These are phyloP conservation scores for Danaus melanippus DNA, from an alignment of 1,140 invertebrate species.

Conservation along the genomic window DNA sequence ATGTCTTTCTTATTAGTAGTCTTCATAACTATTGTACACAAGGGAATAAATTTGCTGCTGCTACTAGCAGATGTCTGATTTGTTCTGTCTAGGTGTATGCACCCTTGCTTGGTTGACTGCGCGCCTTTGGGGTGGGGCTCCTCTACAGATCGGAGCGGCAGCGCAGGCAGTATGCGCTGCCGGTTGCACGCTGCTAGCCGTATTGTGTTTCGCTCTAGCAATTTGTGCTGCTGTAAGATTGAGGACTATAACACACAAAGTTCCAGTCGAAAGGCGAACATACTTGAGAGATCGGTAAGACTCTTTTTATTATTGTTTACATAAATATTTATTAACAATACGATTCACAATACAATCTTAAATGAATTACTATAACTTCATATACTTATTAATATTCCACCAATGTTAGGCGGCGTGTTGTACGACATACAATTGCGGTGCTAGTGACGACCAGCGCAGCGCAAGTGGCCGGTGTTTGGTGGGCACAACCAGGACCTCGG, in stretches of 20 bases:
- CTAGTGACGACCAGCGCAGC: slow-evolving; percentile 41
- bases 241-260: slow-evolving; percentile 53
- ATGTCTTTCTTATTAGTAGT: no score
- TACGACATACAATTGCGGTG: slow-evolving; percentile 49
- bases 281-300: slow-evolving; percentile 55
- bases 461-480: slow-evolving; percentile 53
- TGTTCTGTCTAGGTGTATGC: slow-evolving; percentile 47
- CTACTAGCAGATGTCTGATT: background rate
- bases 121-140: slow-evolving; percentile 59
- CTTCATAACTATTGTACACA: no score
- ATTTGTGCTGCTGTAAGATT: slow-evolving; percentile 47
- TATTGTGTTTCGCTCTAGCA: slow-evolving; percentile 51
- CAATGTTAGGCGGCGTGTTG: slow-evolving; percentile 35
- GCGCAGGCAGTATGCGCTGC: slow-evolving; percentile 53
- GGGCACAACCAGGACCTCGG: slow-evolving; percentile 50
- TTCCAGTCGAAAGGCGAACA: slow-evolving; percentile 52
- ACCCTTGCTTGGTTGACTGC: slow-evolving; percentile 56
- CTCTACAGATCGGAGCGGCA: slow-evolving; percentile 51
- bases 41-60: no score
- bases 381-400: no score
- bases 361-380: no score
- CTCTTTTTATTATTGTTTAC: background rate
- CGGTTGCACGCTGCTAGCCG: slow-evolving; percentile 48
- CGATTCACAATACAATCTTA: no score
- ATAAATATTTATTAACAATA: background rate